Conservation (phyloP, 2,113 vertebrate genomes). For the Galbula dea region DNA sequence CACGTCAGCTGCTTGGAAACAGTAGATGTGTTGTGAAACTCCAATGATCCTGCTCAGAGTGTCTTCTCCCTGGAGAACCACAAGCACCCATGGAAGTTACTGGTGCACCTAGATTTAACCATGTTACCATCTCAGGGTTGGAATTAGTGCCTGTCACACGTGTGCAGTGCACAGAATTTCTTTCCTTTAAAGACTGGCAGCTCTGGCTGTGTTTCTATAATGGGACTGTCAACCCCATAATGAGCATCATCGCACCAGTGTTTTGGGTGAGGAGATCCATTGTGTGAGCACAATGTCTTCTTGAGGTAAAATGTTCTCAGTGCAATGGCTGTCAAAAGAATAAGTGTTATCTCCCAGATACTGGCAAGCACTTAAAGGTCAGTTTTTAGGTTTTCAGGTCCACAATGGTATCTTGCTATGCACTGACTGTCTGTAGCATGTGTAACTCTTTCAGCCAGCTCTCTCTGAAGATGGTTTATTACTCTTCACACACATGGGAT, state of each 20-base stretch:
- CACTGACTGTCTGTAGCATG: background rate
- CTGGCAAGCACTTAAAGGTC: constrained; percentile 9
- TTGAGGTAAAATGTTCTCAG: background rate
- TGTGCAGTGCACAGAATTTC: background rate
- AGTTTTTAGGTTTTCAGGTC: constrained; percentile 61
- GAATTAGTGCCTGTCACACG: background rate
- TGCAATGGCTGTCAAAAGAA: constrained; percentile 29
- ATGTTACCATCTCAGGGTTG: background rate
- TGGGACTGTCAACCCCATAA: background rate
- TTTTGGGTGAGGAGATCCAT: background rate
- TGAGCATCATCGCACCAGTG: background rate
- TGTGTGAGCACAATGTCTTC: constrained; percentile 15
- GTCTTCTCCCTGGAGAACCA: background rate
- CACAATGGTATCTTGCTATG: constrained; percentile 22
- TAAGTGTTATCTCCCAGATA: constrained; percentile 33
- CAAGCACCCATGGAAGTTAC: background rate
- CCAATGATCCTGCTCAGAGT: background rate
- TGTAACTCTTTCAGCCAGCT: constrained; percentile 46
- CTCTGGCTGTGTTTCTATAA: constrained; percentile 16
- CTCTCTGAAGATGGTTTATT: background rate
- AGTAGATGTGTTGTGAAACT: background rate
- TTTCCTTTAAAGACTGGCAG: background rate
- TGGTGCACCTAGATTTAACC: background rate
- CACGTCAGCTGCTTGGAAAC: background rate
- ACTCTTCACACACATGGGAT: background rate